Base-by-base conservation (phyloP, 2,888 invertebrate species). In the Perizoma affinitatum region DNA sequence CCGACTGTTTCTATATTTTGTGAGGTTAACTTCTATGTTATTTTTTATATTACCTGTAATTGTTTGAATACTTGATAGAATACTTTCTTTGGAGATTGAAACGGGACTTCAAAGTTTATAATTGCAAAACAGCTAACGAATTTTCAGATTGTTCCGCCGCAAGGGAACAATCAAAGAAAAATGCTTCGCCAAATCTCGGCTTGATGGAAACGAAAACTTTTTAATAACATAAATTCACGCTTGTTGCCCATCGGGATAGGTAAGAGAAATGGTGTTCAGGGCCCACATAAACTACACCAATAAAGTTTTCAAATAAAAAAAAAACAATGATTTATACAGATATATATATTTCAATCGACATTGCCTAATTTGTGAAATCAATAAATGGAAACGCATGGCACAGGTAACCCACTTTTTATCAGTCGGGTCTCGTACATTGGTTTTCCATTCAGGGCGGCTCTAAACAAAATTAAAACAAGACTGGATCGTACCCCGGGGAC, bases 401-500 rank as follows among this genome's bases (percentile, higher is more conserved):
- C 47, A 62, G 64, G 62, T 69, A 53, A 47, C 51, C 61, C 61
- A 55, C 49, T 51, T 67, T 50, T 58, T 67, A 71, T 68, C 71
- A 70, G 66, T 61, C 62, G 67, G 65, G 68, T 69, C 43, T 55
- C 47, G 73, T 59, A 68, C 67, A 68, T 67, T 70, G 75, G 71
- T 69, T 76, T 73, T 69, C 66, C 71, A 74, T 75, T 71, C 70
- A 70, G 70, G 67, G 61, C 60, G 73, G 73, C 71, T 73, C 70
- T 70, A 65, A 60, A 66, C 71, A 73, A 78, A 79, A 75, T 79
- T 76, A 79, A 79, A 79, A 78, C 73, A 69, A 67, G 70, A 51
- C 69, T 52, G 68, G 72, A 79, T 74, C 58, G 71, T 63, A 45
- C 79, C 70, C 74, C 9, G 11, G 78, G 74, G 79, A 73, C 59